phyloP scores from a whole-genome alignment of 2,888 invertebrate species.

The Halictus ligatus region DNA sequence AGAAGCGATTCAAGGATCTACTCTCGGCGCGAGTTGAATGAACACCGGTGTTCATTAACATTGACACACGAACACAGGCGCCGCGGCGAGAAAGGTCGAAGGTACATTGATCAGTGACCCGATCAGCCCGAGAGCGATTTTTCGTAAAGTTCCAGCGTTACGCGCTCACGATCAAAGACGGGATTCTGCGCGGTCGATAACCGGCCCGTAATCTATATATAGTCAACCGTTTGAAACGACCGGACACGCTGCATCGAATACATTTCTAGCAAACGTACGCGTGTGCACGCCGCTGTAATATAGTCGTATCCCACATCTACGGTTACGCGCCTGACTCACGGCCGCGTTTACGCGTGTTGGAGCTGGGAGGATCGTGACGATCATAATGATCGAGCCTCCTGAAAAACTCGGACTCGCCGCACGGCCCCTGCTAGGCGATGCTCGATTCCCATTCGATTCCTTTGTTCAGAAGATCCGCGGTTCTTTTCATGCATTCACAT shows the following conservation, averaged over 20 bases:
- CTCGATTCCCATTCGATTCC: neutral
- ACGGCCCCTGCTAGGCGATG: neutral
- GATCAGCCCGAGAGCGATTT: constrained; percentile 41
- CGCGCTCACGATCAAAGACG: constrained; percentile 65
- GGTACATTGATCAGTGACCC: constrained; percentile 47
- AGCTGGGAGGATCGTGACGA: constrained; percentile 46
- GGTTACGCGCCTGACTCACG: constrained; percentile 36
- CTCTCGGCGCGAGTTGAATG: constrained; percentile 24
- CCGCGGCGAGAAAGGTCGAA: neutral
- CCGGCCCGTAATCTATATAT: constrained; percentile 72
- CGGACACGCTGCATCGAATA: constrained; percentile 71
- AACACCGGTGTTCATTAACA: constrained; percentile 28
- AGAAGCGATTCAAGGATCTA: neutral
- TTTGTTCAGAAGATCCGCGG: neutral
- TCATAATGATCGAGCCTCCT: constrained; percentile 49
- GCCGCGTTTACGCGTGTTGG: constrained; percentile 31
- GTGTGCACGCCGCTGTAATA: constrained; percentile 19
- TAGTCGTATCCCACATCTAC: constrained; percentile 14
- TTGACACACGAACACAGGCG: neutral
- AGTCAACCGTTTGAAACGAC: constrained; percentile 66
- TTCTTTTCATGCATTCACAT: neutral
- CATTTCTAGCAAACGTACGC: constrained; percentile 61
- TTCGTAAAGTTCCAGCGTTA: constrained; percentile 50
- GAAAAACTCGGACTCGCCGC: constrained; percentile 1
- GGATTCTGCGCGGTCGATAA: constrained; percentile 68